A percentile compares a stretch with the other conserved stretches of the same genome.
These are phyloP conservation scores for Dryobotodes eremita DNA, from an alignment of 2,888 invertebrate species.

Conservation along the genomic window DNA sequence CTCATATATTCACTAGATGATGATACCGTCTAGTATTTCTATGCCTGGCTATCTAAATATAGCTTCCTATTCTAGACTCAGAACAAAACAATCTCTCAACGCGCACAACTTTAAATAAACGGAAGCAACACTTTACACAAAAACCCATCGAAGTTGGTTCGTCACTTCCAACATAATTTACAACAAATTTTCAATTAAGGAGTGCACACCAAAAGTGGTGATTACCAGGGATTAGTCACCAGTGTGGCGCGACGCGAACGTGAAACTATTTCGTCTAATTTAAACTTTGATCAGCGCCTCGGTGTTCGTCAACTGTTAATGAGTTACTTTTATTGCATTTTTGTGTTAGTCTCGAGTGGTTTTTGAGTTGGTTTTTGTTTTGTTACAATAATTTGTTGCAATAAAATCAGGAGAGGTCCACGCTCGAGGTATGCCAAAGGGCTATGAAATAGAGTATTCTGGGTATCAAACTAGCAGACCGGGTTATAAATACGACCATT, in stretches of 20 bases:
- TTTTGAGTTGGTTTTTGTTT: slow-evolving; percentile 4
- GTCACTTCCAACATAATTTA: slow-evolving; percentile 46
- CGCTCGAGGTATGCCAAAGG: too few species aligned
- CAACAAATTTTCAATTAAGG: slow-evolving; percentile 66
- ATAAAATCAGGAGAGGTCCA: too few species aligned
- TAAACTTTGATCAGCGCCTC: slow-evolving; percentile 63
- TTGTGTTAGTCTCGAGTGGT: slow-evolving; percentile 22
- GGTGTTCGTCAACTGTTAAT: slow-evolving; percentile 58
- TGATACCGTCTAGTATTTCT: not conserved
- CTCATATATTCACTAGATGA: not conserved
- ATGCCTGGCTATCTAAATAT: not conserved
- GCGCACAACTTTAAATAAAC: not conserved
- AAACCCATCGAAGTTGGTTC: slow-evolving; percentile 45
- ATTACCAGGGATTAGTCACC: slow-evolving; percentile 64
- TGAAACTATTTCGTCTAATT: slow-evolving; percentile 69
- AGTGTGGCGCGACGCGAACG: slow-evolving; percentile 24
- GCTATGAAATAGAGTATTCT: too few species aligned
- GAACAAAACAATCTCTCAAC: not conserved
- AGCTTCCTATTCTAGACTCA: not conserved
- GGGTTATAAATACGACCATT: too few species aligned
- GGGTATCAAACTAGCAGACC: too few species aligned
- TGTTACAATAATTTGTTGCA: too few species aligned
- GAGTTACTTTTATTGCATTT: slow-evolving; percentile 60
- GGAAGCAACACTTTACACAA: slow-evolving; percentile 17
- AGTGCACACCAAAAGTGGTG: slow-evolving; percentile 50